Evolutionary conservation across 2,113 vertebrate species (phyloP).

Genomic region (Gymnobelideus leadbeateri): DNA sequence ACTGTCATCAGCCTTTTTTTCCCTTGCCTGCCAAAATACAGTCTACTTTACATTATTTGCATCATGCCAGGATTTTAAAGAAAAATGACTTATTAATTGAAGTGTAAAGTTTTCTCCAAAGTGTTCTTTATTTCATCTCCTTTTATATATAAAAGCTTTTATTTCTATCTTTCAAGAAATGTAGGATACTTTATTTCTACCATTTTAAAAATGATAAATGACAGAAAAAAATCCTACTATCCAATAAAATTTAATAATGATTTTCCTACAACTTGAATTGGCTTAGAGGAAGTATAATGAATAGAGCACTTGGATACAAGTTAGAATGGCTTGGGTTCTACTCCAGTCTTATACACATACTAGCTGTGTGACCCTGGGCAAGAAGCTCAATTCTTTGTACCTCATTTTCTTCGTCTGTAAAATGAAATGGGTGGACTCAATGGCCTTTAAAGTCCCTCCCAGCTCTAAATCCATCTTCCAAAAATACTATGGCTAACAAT

Average conservation of each 20-base stretch:
- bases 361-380: not conserved
- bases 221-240: constrained; percentile 20
- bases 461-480: not conserved
- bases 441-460: not conserved
- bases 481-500: not conserved
- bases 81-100: constrained; percentile 33
- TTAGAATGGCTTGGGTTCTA: not conserved
- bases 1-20: not conserved
- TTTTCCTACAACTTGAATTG: not conserved
- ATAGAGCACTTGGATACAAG: not conserved
- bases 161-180: not conserved
- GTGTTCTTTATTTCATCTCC: not conserved
- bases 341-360: not conserved
- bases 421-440: not conserved
- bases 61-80: not conserved
- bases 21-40: not conserved
- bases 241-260: not conserved
- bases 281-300: not conserved
- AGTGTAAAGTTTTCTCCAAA: not conserved
- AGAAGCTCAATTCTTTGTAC: not conserved
- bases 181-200: not conserved
- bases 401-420: not conserved
- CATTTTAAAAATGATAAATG: not conserved
- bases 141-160: constrained; percentile 26
- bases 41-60: not conserved